Conservation (phyloP, 2,113 vertebrate species). For the Gasterosteus nipponicus region DNA sequence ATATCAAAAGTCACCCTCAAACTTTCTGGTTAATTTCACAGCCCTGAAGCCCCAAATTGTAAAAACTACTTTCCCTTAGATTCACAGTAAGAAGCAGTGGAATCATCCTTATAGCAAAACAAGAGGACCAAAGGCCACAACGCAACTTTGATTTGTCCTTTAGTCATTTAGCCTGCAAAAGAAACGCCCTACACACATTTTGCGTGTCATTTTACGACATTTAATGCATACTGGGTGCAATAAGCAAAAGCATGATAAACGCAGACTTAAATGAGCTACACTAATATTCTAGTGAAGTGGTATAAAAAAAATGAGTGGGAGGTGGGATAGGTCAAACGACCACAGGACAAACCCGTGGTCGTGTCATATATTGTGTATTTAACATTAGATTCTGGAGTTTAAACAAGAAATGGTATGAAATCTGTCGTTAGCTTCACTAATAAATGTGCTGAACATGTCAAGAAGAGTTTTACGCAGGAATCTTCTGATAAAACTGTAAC, state of each 20-base stretch:
- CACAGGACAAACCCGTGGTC: not conserved
- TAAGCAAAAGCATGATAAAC: not conserved
- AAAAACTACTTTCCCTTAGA: slow-evolving; percentile 22
- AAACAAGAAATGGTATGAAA: not conserved
- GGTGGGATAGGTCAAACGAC: not conserved
- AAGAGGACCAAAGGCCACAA: slow-evolving; percentile 3
- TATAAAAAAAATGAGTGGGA: not conserved
- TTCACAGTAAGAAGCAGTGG: slow-evolving; percentile 11
- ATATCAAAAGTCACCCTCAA: slow-evolving; percentile 30
- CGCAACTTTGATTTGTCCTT: not conserved
- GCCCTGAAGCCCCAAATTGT: slow-evolving; percentile 39
- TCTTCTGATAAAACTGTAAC: not conserved
- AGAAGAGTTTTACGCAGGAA: not conserved
- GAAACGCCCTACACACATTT: not conserved
- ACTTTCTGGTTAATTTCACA: slow-evolving; percentile 35
- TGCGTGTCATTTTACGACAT: not conserved
- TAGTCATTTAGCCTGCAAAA: not conserved
- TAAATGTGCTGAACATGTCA: not conserved
- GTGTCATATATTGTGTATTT: not conserved
- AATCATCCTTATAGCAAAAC: slow-evolving; percentile 30
- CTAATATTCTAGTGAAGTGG: not conserved
- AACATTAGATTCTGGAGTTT: not conserved
- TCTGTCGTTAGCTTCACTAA: not conserved
- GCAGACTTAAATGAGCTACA: not conserved
- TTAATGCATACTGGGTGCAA: not conserved